These are phyloP conservation scores for Rhabdomys pumilio DNA, from an alignment of 2,797 vertebrate species.

Conservation along the genomic window DNA sequence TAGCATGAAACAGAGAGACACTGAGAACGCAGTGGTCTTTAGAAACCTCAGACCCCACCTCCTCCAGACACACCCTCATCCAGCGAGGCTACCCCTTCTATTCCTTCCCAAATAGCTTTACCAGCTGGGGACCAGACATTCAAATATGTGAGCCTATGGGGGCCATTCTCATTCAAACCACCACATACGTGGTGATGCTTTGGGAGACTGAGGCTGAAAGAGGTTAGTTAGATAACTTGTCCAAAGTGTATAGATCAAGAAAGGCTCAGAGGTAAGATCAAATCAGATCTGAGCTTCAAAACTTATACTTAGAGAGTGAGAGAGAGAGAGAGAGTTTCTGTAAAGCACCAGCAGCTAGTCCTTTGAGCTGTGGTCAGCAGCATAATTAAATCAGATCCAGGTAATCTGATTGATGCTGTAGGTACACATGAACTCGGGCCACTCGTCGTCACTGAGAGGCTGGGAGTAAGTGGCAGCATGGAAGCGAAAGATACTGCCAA, in stretches of 20 bases:
- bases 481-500: not conserved
- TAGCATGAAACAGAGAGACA: not conserved
- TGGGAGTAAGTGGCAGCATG: not conserved
- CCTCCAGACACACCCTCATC: not conserved
- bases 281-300: slow-evolving; percentile 65
- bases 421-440: slow-evolving; percentile 16
- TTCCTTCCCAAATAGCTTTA: not conserved
- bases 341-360: slow-evolving; percentile 46
- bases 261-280: slow-evolving; percentile 61
- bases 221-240: slow-evolving; percentile 70
- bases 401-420: slow-evolving; percentile 40
- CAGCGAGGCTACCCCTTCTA: not conserved
- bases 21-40: not conserved
- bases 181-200: slow-evolving; percentile 35
- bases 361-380: slow-evolving; percentile 4
- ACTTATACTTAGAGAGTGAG: not conserved
- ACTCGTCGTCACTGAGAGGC: not conserved
- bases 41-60: not conserved
- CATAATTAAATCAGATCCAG: slow-evolving; percentile 1
- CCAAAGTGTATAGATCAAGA: slow-evolving; percentile 53
- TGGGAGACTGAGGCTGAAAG: slow-evolving; percentile 64
- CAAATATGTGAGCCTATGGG: not conserved
- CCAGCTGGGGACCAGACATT: not conserved
- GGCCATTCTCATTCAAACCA: not conserved
- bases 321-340: not conserved